Evolutionary conservation across 2,113 vertebrate species (phyloP), one percentile per base, ranked within the genome.

Genomic region (Glareola pratincola): DNA sequence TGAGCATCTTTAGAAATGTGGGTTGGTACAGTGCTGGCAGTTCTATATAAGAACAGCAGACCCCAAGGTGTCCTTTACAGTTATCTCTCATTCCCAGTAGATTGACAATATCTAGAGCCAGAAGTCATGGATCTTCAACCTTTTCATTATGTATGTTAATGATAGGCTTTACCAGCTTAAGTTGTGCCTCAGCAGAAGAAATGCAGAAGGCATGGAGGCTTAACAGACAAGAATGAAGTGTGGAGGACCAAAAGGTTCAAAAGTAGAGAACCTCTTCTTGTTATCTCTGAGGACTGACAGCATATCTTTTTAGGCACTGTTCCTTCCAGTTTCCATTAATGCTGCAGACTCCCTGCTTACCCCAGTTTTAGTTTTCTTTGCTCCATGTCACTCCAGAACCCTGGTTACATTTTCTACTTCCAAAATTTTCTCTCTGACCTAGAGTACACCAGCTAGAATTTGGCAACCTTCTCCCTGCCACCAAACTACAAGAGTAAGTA

Each of bases 51-150:
- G n/a, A 72, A 30, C 5, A 74, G 17, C 4, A 62, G 22, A 69
- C 3, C 3, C 1, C 1, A 2, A 37, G 8, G 5, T 48, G 4
- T 26, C 17, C 6, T 69, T 91, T 83, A 6, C n/a, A 57, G 15
- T 20, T 59, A 3, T 22, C 24, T 30, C 15, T 56, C 45, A 51
- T 41, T 60, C 36, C 21, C 22, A 71, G 29, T 7, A 79, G 5
- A 82, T 13, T 29, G 41, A 53, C 12, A 66, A 41, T 14, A 6
- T 24, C 10, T 43, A 75, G 14, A 32, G 5, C 14, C 20, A 60
- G 22, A 8, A 89, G 27, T 37, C 22, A 53, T 3, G 2, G 62
- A 39, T 43, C 30, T 56, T 77, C 10, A 48, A 29, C 7, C 37
- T 60, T 74, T 78, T 43, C 2, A 6, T 82, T 75, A 20, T 21